Evolutionary conservation across 2,797 vertebrate species (phyloP).

Genomic region (Acropternis orthonyx): DNA sequence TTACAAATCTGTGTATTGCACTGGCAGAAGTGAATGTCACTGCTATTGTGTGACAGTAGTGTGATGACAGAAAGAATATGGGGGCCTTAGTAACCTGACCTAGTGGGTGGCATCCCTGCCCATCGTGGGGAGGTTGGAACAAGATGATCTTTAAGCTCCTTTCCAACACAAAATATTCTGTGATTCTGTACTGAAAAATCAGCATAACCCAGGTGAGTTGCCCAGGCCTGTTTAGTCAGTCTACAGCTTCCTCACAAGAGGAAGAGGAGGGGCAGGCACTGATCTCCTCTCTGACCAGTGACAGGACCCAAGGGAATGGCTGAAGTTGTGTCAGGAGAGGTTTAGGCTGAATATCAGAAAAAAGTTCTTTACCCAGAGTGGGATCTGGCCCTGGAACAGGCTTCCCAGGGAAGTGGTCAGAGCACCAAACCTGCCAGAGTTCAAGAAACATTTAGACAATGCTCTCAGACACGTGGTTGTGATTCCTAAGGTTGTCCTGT

Average conservation of each 20-base stretch:
- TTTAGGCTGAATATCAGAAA: background rate
- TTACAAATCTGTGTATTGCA: background rate
- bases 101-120: background rate
- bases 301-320: background rate
- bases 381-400: background rate
- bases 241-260: background rate
- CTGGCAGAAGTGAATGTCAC: background rate
- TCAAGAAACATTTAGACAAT: background rate
- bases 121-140: accelerated
- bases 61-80: background rate
- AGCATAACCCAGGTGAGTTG: background rate
- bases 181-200: background rate
- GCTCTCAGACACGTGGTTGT: background rate
- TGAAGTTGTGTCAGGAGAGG: background rate
- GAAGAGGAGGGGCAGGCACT: background rate
- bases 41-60: background rate
- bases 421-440: background rate
- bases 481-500: background rate
- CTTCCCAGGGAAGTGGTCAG: background rate
- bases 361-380: background rate
- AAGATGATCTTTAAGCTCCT: background rate
- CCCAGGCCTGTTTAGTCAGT: background rate
- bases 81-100: background rate
- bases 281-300: background rate
- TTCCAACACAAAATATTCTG: background rate